A percentile compares a stretch with the other conserved stretches of the same genome.
Evolutionary conservation across 35 echinoderm and acorn worm species (phyloP).

Genomic region (Stichopus chloronotus): DNA sequence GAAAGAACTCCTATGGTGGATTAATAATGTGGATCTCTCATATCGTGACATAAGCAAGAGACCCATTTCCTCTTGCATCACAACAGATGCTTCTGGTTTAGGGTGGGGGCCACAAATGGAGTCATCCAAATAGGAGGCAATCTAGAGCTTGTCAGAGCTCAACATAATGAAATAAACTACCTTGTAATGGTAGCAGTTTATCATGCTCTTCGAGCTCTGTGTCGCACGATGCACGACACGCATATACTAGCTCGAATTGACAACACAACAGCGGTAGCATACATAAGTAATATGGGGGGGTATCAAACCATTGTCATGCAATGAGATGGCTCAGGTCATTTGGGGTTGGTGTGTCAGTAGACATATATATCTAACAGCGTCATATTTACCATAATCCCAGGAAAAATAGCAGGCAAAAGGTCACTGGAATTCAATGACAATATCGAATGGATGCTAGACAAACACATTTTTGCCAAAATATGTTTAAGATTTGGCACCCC

Average conservation of each 20-base stretch:
- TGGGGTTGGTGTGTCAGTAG: constrained; percentile 37
- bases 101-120: neutral
- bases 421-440: constrained; percentile 55
- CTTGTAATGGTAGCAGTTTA: neutral
- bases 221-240: neutral
- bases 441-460: constrained; percentile 65
- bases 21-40: neutral
- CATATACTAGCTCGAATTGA: neutral
- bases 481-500: constrained; percentile 18
- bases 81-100: neutral
- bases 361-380: constrained; percentile 32
- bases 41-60: neutral
- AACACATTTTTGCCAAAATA: constrained; percentile 40
- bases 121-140: neutral
- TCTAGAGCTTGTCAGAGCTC: neutral
- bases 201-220: neutral
- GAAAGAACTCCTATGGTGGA: constrained; percentile 9
- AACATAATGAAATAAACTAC: neutral
- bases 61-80: neutral
- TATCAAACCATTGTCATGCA: neutral
- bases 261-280: neutral
- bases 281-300: neutral
- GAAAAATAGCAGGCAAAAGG: constrained; percentile 43
- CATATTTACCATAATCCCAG: constrained; percentile 37
- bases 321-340: constrained; percentile 11